A percentile compares a stretch with the other conserved stretches of the same genome.
Conservation (phyloP, 2,797 vertebrate genomes). For the Spondyliosoma cantharus region DNA sequence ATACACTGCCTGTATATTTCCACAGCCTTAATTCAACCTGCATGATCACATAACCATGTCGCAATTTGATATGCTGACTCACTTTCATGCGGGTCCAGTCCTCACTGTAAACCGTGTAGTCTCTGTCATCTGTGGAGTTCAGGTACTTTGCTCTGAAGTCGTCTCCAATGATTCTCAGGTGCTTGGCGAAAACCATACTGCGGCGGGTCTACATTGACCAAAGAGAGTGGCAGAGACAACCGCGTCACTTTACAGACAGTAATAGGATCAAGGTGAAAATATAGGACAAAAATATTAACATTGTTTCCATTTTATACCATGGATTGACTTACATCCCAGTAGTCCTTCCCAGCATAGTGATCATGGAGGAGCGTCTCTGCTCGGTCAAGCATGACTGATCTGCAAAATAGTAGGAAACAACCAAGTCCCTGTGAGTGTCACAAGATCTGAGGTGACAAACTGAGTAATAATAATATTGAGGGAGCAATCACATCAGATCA, state of each 20-base stretch:
- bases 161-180: constrained; percentile 91
- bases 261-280: too few relatives aligned
- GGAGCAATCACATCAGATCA: constrained; percentile 2
- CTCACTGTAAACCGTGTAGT: constrained; percentile 87
- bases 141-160: constrained; percentile 88
- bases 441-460: not conserved
- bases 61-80: constrained; percentile 9
- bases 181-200: constrained; percentile 98
- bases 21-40: not conserved
- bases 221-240: not conserved
- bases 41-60: not conserved
- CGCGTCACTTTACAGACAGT: constrained; percentile 6
- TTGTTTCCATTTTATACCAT: too few relatives aligned
- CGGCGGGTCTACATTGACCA: constrained; percentile 87
- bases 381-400: constrained; percentile 97
- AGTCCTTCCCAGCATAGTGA: constrained; percentile 96
- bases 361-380: constrained; percentile 98
- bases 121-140: constrained; percentile 89
- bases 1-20: not conserved
- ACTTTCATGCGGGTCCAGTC: constrained; percentile 96
- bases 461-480: constrained; percentile 3
- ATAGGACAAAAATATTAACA: too few relatives aligned
- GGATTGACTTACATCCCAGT: constrained; percentile 93
- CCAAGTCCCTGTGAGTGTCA: not conserved
- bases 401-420: constrained; percentile 64